Percentiles rank a stretch among this genome's conserved stretches.
These are phyloP conservation scores for Campylomormyrus numenius DNA, from an alignment of 2,113 vertebrate genomes.

Conservation along the genomic window DNA sequence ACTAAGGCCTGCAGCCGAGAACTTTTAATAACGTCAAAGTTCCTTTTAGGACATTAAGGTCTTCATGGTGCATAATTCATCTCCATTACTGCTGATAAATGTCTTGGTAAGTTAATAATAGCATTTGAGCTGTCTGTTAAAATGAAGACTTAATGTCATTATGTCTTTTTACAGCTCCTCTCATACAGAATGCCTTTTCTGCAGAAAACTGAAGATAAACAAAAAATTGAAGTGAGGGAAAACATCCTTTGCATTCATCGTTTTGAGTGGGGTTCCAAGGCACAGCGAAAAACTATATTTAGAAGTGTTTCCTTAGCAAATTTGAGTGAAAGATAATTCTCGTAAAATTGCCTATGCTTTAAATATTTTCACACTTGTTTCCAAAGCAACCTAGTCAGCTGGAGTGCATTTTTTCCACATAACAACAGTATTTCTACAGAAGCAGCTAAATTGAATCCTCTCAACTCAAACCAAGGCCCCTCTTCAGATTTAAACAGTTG, in stretches of 20 bases:
- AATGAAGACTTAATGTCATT: slow-evolving; percentile 46
- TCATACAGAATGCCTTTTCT: background rate
- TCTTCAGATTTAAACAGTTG: background rate
- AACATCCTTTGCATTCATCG: background rate
- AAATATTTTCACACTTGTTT: background rate
- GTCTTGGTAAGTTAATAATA: slow-evolving; percentile 40
- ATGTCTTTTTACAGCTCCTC: slow-evolving; percentile 24
- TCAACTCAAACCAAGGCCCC: background rate
- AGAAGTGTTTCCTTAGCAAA: background rate
- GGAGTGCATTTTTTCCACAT: background rate
- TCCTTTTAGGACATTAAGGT: background rate
- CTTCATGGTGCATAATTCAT: slow-evolving; percentile 45
- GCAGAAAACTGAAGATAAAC: background rate
- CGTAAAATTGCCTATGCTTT: background rate
- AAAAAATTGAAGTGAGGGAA: background rate
- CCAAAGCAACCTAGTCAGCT: background rate
- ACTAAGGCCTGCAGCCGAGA: background rate
- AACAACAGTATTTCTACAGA: background rate
- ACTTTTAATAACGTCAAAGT: background rate
- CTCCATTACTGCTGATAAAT: slow-evolving; percentile 56
- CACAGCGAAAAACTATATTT: background rate
- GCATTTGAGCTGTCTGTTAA: slow-evolving; percentile 41
- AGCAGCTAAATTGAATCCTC: background rate
- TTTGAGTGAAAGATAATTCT: background rate
- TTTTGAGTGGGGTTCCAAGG: background rate